Conservation (phyloP, 2,888 invertebrate genomes). For the Philhelius pedissequus region DNA sequence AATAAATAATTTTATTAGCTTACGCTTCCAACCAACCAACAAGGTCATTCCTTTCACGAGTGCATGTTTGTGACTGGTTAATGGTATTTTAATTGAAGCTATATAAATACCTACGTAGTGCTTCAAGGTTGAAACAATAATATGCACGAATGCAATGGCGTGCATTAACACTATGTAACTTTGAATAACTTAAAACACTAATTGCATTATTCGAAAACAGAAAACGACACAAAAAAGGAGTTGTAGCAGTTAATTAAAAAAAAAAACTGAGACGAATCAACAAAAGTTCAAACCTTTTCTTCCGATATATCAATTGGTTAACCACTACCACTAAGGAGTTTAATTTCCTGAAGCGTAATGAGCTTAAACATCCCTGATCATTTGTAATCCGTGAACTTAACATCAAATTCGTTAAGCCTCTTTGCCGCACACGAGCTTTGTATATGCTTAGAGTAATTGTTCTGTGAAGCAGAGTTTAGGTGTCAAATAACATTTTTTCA, state of each 20-base stretch:
- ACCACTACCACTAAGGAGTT: too few relatives aligned
- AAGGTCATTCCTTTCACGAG: background rate
- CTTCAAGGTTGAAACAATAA: background rate
- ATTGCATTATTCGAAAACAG: background rate
- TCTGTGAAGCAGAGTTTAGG: background rate
- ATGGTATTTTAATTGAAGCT: slow-evolving; percentile 5
- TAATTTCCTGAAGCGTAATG: too few relatives aligned
- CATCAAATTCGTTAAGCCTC: background rate
- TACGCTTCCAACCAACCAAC: background rate
- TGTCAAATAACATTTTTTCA: background rate
- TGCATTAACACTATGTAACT: background rate
- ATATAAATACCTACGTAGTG: background rate
- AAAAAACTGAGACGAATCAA: background rate
- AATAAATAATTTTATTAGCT: background rate
- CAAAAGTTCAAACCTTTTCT: background rate
- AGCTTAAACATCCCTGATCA: background rate
- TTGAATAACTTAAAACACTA: background rate
- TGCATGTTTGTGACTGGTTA: background rate
- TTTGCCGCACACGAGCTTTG: background rate
- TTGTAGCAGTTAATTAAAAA: background rate
- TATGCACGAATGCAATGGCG: background rate
- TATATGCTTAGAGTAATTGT: background rate
- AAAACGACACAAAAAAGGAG: background rate
- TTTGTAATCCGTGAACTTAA: background rate
- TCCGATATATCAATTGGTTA: too few relatives aligned